phyloP scores from a whole-genome alignment of 2,797 vertebrate genomes.

The Lithobates sylvaticus region DNA sequence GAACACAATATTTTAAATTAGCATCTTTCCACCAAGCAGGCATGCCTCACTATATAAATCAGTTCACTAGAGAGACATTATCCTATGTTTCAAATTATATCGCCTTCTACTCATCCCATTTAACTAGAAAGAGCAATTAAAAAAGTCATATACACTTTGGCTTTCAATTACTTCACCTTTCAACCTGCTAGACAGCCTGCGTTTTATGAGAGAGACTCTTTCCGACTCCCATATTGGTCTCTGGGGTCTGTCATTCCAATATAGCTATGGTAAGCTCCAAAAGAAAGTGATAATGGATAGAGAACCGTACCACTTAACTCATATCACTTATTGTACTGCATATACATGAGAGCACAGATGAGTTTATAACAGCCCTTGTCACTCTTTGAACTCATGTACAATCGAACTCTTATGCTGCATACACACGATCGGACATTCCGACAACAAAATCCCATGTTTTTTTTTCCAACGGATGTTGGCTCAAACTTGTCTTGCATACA shows the following conservation, averaged over 20 bases:
- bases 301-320: background rate
- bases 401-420: no score
- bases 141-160: background rate
- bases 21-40: background rate
- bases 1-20: conserved; percentile 26
- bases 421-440: no score
- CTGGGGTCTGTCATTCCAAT: background rate
- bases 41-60: conserved; percentile 26
- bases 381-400: no score
- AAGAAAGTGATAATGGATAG: background rate
- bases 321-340: background rate
- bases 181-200: background rate
- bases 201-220: conserved; percentile 2
- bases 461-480: no score
- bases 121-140: conserved; percentile 16
- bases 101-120: background rate
- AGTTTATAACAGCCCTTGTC: no score
- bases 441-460: no score
- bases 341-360: background rate
- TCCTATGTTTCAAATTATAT: background rate
- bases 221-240: background rate
- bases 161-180: conserved; percentile 17
- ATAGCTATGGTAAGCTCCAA: background rate
- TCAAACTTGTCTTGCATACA: no score
- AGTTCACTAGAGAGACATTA: conserved; percentile 15